phyloP scores from a whole-genome alignment of 2,888 invertebrate genomes.

The Drosophila bunnanda region DNA sequence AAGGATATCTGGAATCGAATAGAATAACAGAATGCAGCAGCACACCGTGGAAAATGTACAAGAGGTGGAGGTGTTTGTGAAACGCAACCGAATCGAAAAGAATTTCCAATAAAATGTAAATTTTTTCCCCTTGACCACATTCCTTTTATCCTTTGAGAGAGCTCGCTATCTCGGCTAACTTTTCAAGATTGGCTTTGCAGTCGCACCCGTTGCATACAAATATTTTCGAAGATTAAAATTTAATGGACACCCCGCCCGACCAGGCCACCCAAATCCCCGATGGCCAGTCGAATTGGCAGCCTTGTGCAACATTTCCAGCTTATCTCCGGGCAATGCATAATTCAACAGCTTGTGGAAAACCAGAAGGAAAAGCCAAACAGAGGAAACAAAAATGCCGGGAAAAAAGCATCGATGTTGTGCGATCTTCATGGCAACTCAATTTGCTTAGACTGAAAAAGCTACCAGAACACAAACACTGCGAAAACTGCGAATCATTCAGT shows the following conservation, averaged over 20 bases:
- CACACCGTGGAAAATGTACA: neutral
- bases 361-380: constrained; percentile 26
- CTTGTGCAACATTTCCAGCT: constrained; percentile 61
- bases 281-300: constrained; percentile 34
- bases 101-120: constrained; percentile 38
- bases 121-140: constrained; percentile 29
- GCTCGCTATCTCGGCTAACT: constrained; percentile 5
- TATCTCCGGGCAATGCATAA: constrained; percentile 66
- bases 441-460: constrained; percentile 53
- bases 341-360: constrained; percentile 62
- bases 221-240: constrained; percentile 58
- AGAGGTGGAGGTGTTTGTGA: constrained; percentile 15
- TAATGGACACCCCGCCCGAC: constrained; percentile 45
- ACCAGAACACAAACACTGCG: constrained; percentile 39
- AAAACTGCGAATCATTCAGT: constrained; percentile 75
- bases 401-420: constrained; percentile 43
- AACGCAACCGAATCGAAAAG: constrained; percentile 17
- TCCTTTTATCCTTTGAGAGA: constrained; percentile 11
- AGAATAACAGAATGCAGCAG: constrained; percentile 1
- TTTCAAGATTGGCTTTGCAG: constrained; percentile 13
- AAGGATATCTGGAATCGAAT: neutral
- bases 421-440: constrained; percentile 48
- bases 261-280: neutral
- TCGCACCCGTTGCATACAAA: constrained; percentile 38
- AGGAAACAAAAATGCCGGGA: constrained; percentile 14